phyloP scores from a whole-genome alignment of 1,140 invertebrate genomes.

The Matsumurasca onukii region DNA sequence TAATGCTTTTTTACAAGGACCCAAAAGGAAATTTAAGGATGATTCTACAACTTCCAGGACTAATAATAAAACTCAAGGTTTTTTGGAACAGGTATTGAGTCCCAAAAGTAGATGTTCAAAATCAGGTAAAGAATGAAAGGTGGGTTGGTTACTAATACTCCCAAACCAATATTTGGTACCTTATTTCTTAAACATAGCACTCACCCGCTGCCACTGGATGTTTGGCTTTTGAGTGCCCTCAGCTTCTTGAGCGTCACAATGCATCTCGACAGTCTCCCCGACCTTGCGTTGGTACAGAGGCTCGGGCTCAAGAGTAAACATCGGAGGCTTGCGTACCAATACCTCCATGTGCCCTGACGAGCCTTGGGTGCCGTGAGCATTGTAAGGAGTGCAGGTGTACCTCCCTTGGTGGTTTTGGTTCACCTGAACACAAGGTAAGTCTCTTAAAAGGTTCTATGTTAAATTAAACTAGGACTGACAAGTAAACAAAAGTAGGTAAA shows the following conservation, averaged over 20 bases:
- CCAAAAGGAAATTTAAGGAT: too few species aligned
- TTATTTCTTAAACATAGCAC: too few species aligned
- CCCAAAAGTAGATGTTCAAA: too few species aligned
- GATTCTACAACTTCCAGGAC: too few species aligned
- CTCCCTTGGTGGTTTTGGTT: conserved; percentile 84
- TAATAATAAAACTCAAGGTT: too few species aligned
- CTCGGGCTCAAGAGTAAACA: conserved; percentile 81
- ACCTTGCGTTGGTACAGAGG: conserved; percentile 85
- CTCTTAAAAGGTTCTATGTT: too few species aligned
- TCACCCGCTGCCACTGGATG: conserved; percentile 86
- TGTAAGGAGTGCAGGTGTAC: conserved; percentile 95
- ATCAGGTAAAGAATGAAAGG: too few species aligned
- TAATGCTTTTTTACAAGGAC: too few species aligned
- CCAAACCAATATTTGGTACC: too few species aligned
- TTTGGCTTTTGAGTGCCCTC: conserved; percentile 88
- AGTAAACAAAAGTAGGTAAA: background rate
- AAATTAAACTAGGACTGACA: too few species aligned
- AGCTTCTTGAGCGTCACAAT: conserved; percentile 86
- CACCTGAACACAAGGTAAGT: conserved; percentile 56
- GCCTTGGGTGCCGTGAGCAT: conserved; percentile 89
- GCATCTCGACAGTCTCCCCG: conserved; percentile 88
- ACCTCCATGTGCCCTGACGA: conserved; percentile 94
- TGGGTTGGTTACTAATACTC: too few species aligned
- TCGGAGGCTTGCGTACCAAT: conserved; percentile 87
- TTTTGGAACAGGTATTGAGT: too few species aligned